phyloP scores from a whole-genome alignment of 2,797 vertebrate species.

The Sorex maritimensis region DNA sequence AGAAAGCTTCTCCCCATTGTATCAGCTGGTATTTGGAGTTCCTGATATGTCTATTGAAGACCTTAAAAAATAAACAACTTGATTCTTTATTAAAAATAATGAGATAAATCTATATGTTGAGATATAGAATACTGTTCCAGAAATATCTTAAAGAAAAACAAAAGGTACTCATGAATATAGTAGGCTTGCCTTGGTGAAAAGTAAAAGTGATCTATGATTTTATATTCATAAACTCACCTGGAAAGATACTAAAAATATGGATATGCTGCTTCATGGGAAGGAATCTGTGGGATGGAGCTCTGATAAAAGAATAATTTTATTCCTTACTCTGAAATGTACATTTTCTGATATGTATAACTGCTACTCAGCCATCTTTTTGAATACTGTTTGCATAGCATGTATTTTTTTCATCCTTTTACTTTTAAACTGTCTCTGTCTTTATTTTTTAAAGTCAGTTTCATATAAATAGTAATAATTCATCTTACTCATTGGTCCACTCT shows the following conservation, averaged over 20 bases:
- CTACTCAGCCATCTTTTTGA: slow-evolving; percentile 37
- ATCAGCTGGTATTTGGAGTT: slow-evolving; percentile 37
- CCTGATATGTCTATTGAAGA: slow-evolving; percentile 6
- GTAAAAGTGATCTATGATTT: slow-evolving; percentile 74
- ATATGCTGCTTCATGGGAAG: slow-evolving; percentile 54
- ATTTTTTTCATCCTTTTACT: slow-evolving; percentile 14
- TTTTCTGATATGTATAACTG: slow-evolving; percentile 36
- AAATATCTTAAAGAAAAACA: slow-evolving; percentile 67
- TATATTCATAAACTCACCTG: slow-evolving; percentile 71
- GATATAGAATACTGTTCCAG: slow-evolving; percentile 66
- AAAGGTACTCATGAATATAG: slow-evolving; percentile 63
- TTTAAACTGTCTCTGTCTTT: slow-evolving; percentile 40
- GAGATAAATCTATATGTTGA: slow-evolving; percentile 32
- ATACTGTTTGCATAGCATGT: slow-evolving; percentile 1
- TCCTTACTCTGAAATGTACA: slow-evolving; percentile 64
- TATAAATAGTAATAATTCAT: background rate
- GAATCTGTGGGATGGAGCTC: slow-evolving; percentile 23
- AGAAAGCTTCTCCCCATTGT: background rate
- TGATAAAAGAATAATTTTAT: slow-evolving; percentile 40
- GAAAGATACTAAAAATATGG: slow-evolving; percentile 73
- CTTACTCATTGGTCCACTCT: slow-evolving; percentile 29
- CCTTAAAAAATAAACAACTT: slow-evolving; percentile 38
- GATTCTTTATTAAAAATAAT: slow-evolving; percentile 65
- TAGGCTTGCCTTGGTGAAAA: slow-evolving; percentile 52
- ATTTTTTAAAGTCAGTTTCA: slow-evolving; percentile 46